Evolutionary conservation across 2,113 vertebrate species (phyloP), one percentile per base, ranked within the genome.

Genomic region (Aleadryas rufinucha): DNA sequence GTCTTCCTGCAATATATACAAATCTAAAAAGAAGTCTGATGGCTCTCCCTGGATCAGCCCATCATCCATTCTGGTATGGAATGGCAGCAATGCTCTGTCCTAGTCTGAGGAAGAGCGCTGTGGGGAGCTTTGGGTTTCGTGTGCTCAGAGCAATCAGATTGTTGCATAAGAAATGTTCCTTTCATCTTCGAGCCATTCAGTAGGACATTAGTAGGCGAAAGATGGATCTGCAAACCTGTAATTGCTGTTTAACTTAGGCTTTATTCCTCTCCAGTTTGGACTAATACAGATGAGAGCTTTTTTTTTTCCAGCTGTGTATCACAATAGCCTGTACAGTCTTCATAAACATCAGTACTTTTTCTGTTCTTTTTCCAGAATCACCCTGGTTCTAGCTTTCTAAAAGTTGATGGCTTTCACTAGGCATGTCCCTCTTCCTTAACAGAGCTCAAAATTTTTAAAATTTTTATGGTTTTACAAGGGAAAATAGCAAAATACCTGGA

Each of bases 21-120:
- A 86, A 89, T 88, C 79, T 60, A 86, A 93, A 95, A 82, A 94
- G 81, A 88, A 96, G 89, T 94, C 84, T 87, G 78, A 60, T 44
- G 50, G n/a, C 69, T 93, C 44, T 84, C n/a, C 53, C 14, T 45
- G 52, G 41, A 37, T 56, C 56, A 65, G 63, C 49, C n/a, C 52
- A 5, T 81, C 44, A 4, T 16, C 28, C 59, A 8, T 44, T 50
- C 9, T 5, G 2, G 30, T 11, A 15, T 39, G 87, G 31, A 59
- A 6, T 24, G 37, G 27, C 69, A 66, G 69, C 26, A 9, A 54
- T 76, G 50, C 47, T 54, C 56, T 84, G 52, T 47, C 66, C 5
- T 65, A 56, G 7, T 27, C 72, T 33, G 31, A 31, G 61, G 24
- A 9, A 11, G 41, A 23, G 19, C 31, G 1, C 18, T 33, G 15